These are phyloP conservation scores for Nipponacmea schrenckii DNA, from an alignment of 2,888 invertebrate genomes.

Conservation along the genomic window DNA sequence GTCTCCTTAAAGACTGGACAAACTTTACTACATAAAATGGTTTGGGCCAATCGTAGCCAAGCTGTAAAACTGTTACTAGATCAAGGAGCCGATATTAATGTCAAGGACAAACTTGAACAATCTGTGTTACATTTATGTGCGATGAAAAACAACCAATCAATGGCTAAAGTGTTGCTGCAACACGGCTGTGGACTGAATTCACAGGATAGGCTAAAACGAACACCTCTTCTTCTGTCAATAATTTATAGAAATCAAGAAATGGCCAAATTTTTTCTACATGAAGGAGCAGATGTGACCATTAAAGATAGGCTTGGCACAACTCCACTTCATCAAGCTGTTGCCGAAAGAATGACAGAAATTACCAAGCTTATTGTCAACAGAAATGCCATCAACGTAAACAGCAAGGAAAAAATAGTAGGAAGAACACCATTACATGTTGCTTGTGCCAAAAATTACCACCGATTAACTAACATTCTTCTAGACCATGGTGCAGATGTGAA, in stretches of 20 bases:
- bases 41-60: constrained; percentile 41
- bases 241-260: constrained; percentile 44
- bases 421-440: constrained; percentile 54
- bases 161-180: constrained; percentile 43
- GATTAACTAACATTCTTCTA: constrained; percentile 46
- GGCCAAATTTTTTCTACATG: constrained; percentile 33
- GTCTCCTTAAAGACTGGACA: constrained; percentile 45
- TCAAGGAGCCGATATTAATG: constrained; percentile 45
- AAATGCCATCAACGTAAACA: constrained; percentile 51
- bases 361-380: constrained; percentile 45
- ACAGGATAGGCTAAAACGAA: constrained; percentile 38
- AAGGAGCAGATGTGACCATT: constrained; percentile 46
- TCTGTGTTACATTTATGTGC: constrained; percentile 51
- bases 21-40: constrained; percentile 51
- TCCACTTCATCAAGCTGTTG: constrained; percentile 51
- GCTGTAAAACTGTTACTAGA: constrained; percentile 46
- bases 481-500: constrained; percentile 57
- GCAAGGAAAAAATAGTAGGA: constrained; percentile 52
- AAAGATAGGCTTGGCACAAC: constrained; percentile 47
- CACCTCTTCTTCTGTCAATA: constrained; percentile 44
- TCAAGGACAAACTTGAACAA: constrained; percentile 41
- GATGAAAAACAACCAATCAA: constrained; percentile 40
- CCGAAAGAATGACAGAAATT: constrained; percentile 42
- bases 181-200: constrained; percentile 46
- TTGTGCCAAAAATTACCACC: constrained; percentile 43